Conservation (phyloP, 2,113 vertebrate genomes). For the Nyctereutes procyonoides region DNA sequence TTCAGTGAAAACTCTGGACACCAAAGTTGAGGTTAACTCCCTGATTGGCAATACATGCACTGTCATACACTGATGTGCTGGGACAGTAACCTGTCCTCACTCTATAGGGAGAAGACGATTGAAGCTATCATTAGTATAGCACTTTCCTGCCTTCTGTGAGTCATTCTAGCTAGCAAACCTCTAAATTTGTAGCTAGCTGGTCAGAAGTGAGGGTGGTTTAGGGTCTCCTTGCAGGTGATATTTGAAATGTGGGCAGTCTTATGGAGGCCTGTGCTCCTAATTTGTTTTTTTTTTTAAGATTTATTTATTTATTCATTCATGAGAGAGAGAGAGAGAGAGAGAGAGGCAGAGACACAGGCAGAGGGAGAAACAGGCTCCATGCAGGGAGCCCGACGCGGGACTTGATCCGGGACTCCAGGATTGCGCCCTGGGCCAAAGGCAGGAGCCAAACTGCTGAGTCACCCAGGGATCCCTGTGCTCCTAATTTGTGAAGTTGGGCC, state of each 20-base stretch:
- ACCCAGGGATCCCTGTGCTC: background rate
- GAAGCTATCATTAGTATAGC: background rate
- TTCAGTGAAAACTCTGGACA: background rate
- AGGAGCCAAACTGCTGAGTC: no score
- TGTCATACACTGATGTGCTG: background rate
- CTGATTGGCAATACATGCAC: background rate
- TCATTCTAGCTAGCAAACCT: background rate
- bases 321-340: no score
- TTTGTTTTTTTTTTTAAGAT: no score
- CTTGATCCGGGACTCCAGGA: no score
- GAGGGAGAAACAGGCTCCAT: no score
- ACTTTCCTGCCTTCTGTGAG: background rate
- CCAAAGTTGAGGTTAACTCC: background rate
- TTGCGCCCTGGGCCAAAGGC: no score
- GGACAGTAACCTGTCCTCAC: background rate
- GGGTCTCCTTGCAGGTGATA: background rate
- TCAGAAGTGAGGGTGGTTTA: background rate
- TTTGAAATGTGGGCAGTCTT: background rate
- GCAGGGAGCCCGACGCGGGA: no score
- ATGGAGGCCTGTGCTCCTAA: background rate
- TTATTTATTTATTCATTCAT: no score
- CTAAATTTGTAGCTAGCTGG: background rate
- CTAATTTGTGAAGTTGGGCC: background rate
- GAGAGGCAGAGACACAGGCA: no score
- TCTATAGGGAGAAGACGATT: background rate